Conservation (phyloP, 2,113 vertebrate genomes). For the Verasper variegatus region DNA sequence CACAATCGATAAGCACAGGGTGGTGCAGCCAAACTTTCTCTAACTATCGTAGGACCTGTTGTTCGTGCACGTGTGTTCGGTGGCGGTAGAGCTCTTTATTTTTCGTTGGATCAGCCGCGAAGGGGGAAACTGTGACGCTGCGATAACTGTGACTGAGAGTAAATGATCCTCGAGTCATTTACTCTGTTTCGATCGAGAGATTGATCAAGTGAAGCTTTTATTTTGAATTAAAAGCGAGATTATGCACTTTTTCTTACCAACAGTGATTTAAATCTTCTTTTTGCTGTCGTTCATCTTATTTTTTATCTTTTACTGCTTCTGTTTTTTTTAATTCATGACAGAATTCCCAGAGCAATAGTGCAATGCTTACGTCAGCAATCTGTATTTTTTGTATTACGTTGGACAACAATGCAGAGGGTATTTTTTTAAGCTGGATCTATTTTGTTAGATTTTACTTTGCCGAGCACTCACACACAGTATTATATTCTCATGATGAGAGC, state of each 20-base stretch:
- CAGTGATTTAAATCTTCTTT: conserved; percentile 54
- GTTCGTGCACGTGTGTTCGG: conserved; percentile 6
- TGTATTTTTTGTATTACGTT: conserved; percentile 84
- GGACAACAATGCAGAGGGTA: conserved; percentile 76
- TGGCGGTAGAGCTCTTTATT: background rate
- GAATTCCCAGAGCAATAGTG: conserved; percentile 85
- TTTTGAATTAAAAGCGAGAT: conserved; percentile 77
- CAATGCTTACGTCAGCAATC: conserved; percentile 79
- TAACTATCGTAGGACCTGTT: conserved; percentile 8
- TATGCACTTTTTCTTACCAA: conserved; percentile 86
- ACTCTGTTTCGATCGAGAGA: conserved; percentile 55
- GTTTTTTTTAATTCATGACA: conserved; percentile 73
- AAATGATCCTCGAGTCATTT: conserved; percentile 42
- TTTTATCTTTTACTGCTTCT: conserved; percentile 45
- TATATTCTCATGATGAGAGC: conserved; percentile 46
- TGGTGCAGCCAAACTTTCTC: conserved; percentile 3
- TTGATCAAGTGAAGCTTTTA: conserved; percentile 73
- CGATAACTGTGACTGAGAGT: conserved; percentile 55
- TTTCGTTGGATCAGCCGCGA: background rate
- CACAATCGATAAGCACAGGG: background rate
- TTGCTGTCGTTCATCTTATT: conserved; percentile 24
- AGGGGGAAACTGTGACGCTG: conserved; percentile 21
- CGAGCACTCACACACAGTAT: conserved; percentile 37
- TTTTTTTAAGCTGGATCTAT: conserved; percentile 79
- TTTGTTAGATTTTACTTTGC: conserved; percentile 55